Percentiles rank a stretch among this genome's conserved stretches.
Conservation (phyloP, 2,797 vertebrate genomes). For the Halcyon leucocephala region DNA sequence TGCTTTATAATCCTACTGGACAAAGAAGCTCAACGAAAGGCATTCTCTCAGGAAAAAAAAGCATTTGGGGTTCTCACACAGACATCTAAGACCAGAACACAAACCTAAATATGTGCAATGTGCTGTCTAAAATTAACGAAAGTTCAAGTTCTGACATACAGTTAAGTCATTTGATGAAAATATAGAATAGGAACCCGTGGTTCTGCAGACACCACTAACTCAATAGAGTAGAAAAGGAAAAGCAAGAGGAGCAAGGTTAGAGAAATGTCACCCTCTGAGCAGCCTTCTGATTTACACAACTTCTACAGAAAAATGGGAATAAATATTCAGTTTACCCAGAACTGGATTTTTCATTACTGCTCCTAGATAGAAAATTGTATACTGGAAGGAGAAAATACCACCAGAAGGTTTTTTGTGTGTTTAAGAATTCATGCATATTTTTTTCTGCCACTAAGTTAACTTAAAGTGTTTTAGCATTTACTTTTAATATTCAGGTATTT, state of each 20-base stretch:
- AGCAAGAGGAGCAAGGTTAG: not conserved
- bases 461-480: not conserved
- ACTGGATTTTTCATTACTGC: not conserved
- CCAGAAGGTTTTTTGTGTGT: not conserved
- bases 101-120: not conserved
- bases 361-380: not conserved
- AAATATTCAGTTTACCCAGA: not conserved
- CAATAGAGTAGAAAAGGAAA: not conserved
- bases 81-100: not conserved
- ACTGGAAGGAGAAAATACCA: not conserved
- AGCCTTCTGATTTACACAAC: not conserved
- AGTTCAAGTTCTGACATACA: not conserved
- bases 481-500: not conserved
- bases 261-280: not conserved
- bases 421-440: not conserved
- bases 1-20: rapidly evolving
- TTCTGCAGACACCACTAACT: rapidly evolving
- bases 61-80: not conserved
- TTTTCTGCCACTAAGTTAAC: not conserved
- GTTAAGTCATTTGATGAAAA: not conserved
- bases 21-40: not conserved
- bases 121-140: not conserved
- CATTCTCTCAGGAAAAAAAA: not conserved
- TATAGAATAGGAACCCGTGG: not conserved
- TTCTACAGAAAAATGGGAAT: not conserved